phyloP scores from a whole-genome alignment of 2,888 invertebrate genomes.

The Drosophila recens region DNA sequence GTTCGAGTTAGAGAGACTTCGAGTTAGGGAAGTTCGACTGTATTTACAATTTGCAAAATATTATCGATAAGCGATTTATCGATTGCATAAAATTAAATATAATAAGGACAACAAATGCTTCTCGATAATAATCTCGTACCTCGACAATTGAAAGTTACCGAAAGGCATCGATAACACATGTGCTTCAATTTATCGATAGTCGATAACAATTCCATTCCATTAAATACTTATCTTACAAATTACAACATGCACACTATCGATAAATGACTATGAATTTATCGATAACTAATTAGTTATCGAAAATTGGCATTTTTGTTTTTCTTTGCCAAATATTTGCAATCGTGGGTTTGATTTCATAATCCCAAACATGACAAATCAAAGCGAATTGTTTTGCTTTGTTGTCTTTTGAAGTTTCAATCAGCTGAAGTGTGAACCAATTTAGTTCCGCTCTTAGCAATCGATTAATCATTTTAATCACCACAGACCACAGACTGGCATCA shows the following conservation, averaged over 20 bases:
- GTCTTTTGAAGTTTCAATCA: conserved; percentile 20
- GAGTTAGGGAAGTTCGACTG: too few species aligned
- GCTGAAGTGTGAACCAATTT: conserved; percentile 32
- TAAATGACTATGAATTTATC: background rate
- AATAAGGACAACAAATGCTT: too few species aligned
- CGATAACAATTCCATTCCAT: background rate
- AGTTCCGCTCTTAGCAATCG: conserved; percentile 33
- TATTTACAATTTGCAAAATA: too few species aligned
- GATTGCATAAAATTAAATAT: background rate
- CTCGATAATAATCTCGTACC: background rate
- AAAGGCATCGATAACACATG: background rate
- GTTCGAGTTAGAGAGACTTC: too few species aligned
- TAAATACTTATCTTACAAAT: background rate
- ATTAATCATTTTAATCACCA: conserved; percentile 44
- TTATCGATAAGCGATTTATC: background rate
- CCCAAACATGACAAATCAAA: conserved; percentile 11
- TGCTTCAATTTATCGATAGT: too few species aligned
- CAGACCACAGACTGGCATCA: background rate
- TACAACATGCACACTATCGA: background rate
- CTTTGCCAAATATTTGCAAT: background rate
- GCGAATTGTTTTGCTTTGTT: conserved; percentile 9
- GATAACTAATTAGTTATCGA: background rate
- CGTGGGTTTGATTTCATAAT: background rate
- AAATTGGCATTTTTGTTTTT: background rate
- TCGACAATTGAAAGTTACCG: background rate